phyloP scores from a whole-genome alignment of 1,140 invertebrate genomes.

The Apis florea region DNA sequence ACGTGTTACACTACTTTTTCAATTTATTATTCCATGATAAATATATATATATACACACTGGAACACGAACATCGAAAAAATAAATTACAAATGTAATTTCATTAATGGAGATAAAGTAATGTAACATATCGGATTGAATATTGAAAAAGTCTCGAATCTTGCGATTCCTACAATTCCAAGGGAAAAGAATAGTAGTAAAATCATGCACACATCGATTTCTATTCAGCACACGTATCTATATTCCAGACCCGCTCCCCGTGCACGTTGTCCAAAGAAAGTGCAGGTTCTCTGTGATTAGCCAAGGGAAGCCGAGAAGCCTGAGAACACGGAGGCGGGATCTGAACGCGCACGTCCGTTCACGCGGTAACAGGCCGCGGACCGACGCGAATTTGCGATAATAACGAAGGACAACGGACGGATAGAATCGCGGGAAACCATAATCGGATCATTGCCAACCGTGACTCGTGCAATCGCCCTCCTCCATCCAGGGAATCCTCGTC shows the following conservation, averaged over 20 bases:
- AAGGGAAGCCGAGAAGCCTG: not conserved
- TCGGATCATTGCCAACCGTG: constrained; percentile 49
- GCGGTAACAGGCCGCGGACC: constrained; percentile 10
- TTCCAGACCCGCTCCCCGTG: not conserved
- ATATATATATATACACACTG: too few species aligned
- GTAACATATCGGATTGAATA: too few species aligned
- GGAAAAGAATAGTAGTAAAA: too few species aligned
- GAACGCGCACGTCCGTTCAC: constrained; percentile 30
- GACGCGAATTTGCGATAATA: constrained; percentile 32
- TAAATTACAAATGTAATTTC: too few species aligned
- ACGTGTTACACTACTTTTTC: too few species aligned
- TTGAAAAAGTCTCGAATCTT: too few species aligned
- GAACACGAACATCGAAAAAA: too few species aligned
- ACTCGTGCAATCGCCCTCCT: constrained; percentile 15
- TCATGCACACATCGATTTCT: not conserved
- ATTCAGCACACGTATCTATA: not conserved
- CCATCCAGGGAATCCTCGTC: constrained; percentile 39
- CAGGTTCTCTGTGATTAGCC: not conserved
- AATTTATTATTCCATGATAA: too few species aligned
- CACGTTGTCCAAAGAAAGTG: not conserved
- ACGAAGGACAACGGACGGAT: constrained; percentile 26
- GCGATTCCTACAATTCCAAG: too few species aligned
- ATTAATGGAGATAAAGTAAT: too few species aligned
- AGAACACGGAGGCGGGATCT: not conserved
- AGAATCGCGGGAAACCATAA: constrained; percentile 38